Conservation (phyloP, 2,113 vertebrate genomes). For the Mellivora capensis region DNA sequence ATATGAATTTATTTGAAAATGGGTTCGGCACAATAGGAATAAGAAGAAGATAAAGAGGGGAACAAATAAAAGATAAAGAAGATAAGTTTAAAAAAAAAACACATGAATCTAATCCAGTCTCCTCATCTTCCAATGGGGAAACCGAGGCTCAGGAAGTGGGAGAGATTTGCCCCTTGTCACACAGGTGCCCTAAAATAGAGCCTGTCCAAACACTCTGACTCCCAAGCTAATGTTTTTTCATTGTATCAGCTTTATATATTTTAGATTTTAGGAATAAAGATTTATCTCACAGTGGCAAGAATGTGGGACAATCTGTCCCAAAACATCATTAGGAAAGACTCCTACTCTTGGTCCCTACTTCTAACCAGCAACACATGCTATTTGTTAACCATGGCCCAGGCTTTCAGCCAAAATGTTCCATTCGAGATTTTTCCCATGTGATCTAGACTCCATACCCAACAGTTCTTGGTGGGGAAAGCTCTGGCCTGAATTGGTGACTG, state of each 20-base stretch:
- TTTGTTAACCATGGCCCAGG: neutral
- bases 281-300: neutral
- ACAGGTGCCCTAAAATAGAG: neutral
- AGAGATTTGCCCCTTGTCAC: neutral
- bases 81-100: neutral
- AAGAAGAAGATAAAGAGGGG: neutral
- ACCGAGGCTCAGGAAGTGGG: neutral
- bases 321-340: neutral
- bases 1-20: slow-evolving; percentile 3
- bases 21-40: neutral
- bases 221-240: neutral
- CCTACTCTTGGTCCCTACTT: neutral
- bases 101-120: neutral
- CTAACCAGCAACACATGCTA: neutral
- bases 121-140: neutral
- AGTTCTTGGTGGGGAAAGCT: neutral
- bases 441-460: neutral
- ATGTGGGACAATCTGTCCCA: neutral
- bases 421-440: neutral
- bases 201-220: too few species aligned
- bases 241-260: neutral
- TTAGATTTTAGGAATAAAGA: neutral
- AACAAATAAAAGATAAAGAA: neutral
- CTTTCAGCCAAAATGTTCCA: neutral
- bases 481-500: neutral